These are phyloP conservation scores for Neoaliturus tenellus DNA, from an alignment of 2,888 invertebrate species.

Conservation along the genomic window DNA sequence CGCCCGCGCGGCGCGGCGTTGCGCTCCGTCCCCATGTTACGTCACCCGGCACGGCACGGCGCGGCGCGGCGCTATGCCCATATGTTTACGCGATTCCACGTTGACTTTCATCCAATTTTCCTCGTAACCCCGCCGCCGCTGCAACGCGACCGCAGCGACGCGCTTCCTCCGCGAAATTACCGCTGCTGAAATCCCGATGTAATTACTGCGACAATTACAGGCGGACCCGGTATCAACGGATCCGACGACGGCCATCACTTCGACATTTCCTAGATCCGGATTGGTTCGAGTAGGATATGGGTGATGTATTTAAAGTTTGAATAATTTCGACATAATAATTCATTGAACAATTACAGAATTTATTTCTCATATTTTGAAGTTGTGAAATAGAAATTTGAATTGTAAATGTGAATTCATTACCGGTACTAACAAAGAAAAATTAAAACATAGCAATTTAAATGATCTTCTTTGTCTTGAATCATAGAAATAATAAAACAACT, in stretches of 20 bases:
- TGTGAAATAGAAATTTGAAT: no score
- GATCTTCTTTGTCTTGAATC: no score
- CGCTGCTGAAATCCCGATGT: not conserved
- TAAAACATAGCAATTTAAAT: no score
- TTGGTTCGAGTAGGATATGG: no score
- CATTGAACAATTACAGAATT: no score
- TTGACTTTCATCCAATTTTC: constrained; percentile 22
- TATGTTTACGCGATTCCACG: constrained; percentile 39
- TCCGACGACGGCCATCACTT: not conserved
- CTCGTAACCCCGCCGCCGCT: not conserved
- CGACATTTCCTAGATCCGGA: no score
- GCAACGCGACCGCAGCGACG: constrained; percentile 17
- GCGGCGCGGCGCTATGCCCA: not conserved
- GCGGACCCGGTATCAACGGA: not conserved
- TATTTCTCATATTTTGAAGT: no score
- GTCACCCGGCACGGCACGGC: not conserved
- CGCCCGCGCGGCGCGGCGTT: not conserved
- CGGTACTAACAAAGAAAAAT: no score
- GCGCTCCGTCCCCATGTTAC: not conserved
- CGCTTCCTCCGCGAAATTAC: constrained; percentile 16
- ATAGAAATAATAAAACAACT: no score
- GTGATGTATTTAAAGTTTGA: no score
- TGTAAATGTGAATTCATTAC: no score
- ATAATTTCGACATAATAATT: no score
- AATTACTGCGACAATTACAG: not conserved